Conservation (phyloP, 2,797 vertebrate genomes). For the Sebastes diaconus region DNA sequence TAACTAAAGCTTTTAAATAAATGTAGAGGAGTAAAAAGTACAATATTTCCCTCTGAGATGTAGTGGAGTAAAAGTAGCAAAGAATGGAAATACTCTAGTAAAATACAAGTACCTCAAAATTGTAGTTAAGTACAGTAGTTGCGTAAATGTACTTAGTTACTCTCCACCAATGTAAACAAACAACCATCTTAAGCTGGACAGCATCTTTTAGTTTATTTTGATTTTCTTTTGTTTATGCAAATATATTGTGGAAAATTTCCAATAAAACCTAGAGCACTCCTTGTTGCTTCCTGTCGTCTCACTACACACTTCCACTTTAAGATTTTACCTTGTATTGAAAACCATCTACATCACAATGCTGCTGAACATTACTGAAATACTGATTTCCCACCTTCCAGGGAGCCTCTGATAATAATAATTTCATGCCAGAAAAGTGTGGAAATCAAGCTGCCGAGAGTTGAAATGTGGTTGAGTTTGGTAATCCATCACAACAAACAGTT, state of each 20-base stretch:
- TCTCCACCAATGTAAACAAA: background rate
- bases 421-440: background rate
- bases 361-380: background rate
- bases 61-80: no score
- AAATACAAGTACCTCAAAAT: no score
- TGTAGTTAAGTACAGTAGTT: no score
- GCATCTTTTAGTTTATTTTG: background rate
- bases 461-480: background rate
- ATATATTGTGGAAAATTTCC: background rate
- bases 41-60: no score
- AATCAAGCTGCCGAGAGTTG: background rate
- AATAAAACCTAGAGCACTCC: background rate
- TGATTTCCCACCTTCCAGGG: background rate
- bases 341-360: background rate
- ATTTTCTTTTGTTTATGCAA: background rate
- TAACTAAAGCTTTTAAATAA: no score
- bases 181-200: background rate
- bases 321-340: background rate
- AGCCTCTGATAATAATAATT: background rate
- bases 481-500: slow-evolving; percentile 8
- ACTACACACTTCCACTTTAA: background rate
- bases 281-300: background rate
- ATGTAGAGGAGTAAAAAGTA: no score
- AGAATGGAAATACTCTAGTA: no score
- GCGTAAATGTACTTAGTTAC: no score